Evolutionary conservation across 2,888 invertebrate species (phyloP), one percentile per base, ranked within the genome.

Genomic region (Stenurella melanura): DNA sequence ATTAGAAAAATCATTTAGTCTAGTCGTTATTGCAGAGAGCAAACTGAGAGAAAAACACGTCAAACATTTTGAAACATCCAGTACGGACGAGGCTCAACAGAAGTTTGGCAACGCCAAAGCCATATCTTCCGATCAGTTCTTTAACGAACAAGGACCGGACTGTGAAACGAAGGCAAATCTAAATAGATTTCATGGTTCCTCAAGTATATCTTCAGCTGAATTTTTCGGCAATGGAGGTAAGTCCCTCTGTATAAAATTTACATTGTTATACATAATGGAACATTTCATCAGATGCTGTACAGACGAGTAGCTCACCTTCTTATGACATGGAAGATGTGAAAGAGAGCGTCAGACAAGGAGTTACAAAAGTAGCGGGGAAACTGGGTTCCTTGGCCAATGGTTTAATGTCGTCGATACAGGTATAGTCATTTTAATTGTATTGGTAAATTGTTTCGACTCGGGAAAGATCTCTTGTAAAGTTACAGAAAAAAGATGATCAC

Each of bases 81-180:
- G 61, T 18, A 70, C 81, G 63, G 95, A 95, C 84, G 94, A 95
- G 77, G 97, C 97, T 21, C 96, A 96, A 89, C 97, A 96, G 90
- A 99, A 99, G 91, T 99, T 99, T 89, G 98, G 97, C 68, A 94
- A 95, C 84, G 98, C 99, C 3, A 99, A 99, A 90, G 96, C 98
- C 15, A 99, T 99, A 87, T 98, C 98, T 76, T 99, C 99, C 0
- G 97, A 98, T 87, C 98, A 98, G 91, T 98, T 94, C 91, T 99
- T 99, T 89, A 96, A 96, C 9, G 96, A 95, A 84, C 92, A 92
- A 77, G 88, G 89, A 75, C 90, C 92, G 85, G 93, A 93, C 83
- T 90, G 91, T 81, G 92, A 92, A 87, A 90, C 91, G 50, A 92
- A 92, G 84, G 90, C 92, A 66, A 93, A 92, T 89, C 89, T 94